Evolutionary conservation across 2,888 invertebrate species (phyloP).

Genomic region (Agonum fuliginosum): DNA sequence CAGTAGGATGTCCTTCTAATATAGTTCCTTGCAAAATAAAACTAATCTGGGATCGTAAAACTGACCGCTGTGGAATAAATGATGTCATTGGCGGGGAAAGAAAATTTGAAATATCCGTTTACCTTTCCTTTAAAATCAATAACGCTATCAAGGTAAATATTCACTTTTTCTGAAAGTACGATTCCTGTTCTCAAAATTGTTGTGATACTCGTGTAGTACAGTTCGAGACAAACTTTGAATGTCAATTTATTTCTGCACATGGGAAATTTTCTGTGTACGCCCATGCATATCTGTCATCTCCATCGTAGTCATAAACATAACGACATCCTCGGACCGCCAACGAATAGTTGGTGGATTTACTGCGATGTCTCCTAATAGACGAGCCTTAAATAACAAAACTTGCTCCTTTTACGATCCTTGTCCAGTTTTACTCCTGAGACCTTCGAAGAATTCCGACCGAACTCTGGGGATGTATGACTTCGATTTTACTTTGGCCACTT

Average conservation of each 20-base stretch:
- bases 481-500: not conserved
- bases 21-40: slow-evolving; percentile 24
- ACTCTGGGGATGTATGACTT: not conserved
- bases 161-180: too few relatives aligned
- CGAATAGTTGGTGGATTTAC: slow-evolving; percentile 11
- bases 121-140: not conserved
- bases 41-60: slow-evolving; percentile 51
- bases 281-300: not conserved
- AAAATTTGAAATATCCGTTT: not conserved
- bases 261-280: not conserved
- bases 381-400: slow-evolving; percentile 51
- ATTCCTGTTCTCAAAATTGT: too few relatives aligned
- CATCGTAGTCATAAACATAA: slow-evolving; percentile 39
- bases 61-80: slow-evolving; percentile 38
- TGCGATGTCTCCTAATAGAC: slow-evolving; percentile 30
- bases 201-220: too few relatives aligned
- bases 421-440: slow-evolving; percentile 17
- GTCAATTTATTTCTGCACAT: not conserved
- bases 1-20: slow-evolving; percentile 15
- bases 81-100: slow-evolving; percentile 1
- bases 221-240: not conserved
- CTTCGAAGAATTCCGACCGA: slow-evolving; percentile 2
- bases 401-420: slow-evolving; percentile 38
- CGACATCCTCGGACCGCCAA: slow-evolving; percentile 25
- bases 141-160: too few relatives aligned